Evolutionary conservation across 2,797 vertebrate species (phyloP), one percentile per base, ranked within the genome.

Genomic region (Florisuga fusca): DNA sequence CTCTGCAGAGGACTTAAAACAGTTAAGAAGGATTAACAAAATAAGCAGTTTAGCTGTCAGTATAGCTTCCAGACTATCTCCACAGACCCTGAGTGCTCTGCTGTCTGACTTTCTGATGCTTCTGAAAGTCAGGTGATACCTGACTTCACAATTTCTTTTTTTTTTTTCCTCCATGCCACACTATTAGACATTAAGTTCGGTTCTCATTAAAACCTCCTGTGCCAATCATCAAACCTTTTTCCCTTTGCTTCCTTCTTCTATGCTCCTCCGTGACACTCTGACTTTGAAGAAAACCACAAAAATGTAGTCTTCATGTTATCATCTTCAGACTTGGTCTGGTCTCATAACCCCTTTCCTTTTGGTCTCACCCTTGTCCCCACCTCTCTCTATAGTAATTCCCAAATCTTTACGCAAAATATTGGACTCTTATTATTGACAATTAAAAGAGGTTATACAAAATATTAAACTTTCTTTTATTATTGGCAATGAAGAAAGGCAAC

Each of bases 231-330:
- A 84, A 74, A 59, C 69, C 38, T 82, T 88, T 94, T 94, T 94
- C 91, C 77, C 66, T 94, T 96, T 88, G 72, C 77, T 94, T 96
- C 95, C 82, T 93, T 95, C 89, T 76, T 91, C 45, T 91, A 95
- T 95, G 94, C 95, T 97, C 90, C 95, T 87, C 89, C 62, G 7
- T 87, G 97, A 98, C 76, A 79, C 97, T 98, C 97, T 98, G 97
- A 97, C 97, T 99, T 98, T 98, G 98, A 98, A 98, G 97, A 96
- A 98, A 98, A 98, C 98, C 98, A 93, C 98, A 99, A 98, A 98
- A 98, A 98, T 98, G 98, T 95, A 97, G 97, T 97, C 96, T 86
- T 73, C 96, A 94, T 96, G 97, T 98, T 97, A 97, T 98, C 98
- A 97, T 98, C 98, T 98, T 97, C 97, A 98, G 97, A 98, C 97